Base-by-base conservation (phyloP, 2,113 vertebrate species). In the Phasianus colchicus region DNA sequence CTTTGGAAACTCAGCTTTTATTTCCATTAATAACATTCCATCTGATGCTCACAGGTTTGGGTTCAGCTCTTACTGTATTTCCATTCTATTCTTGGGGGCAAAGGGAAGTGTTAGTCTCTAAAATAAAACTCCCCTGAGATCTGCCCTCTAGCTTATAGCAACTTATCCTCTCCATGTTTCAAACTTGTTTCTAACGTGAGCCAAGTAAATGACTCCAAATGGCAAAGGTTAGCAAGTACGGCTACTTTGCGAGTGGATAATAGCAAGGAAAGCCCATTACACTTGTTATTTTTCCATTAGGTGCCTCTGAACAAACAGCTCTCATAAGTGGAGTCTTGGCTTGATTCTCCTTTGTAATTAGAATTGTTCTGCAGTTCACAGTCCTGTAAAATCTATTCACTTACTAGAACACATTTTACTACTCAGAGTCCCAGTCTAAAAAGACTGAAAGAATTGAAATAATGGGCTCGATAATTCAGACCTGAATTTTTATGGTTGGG, bases 291-390 rank as follows among this genome's bases (percentile, higher is more conserved):
- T 81, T 88, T 40, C 90, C 83, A 90, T 88, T 88, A 88, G 83
- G 29, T 38, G 60, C 83, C 60, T 30, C 79, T 84, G 90, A 88
- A 90, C 79, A 84, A 88, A 72, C 34, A 76, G 70, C 47, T 76
- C 83, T 57, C 22, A 0, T 54, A 83, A 87, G 83, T 57, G 64
- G 79, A 90, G 64, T 22, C 83, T 77, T 88, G 87, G 64, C 83
- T 95, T 90, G 36, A 58, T 80, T 84, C 79, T 88, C 74, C 79
- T 67, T 71, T 34, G 67, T 65, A 90, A 90, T 80, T 87, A 79
- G 73, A 83, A 60, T 3, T 27, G n/a, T 54, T 74, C 89, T 89
- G 69, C 87, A 71, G 77, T 83, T 86, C 67, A 52, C 57, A 50
- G 83, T 13, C 74, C 74, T 57, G n/a, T 6, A 66, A 87, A 83